phyloP scores from a whole-genome alignment of 1,140 invertebrate genomes.

The Philopotamus ludificatus region DNA sequence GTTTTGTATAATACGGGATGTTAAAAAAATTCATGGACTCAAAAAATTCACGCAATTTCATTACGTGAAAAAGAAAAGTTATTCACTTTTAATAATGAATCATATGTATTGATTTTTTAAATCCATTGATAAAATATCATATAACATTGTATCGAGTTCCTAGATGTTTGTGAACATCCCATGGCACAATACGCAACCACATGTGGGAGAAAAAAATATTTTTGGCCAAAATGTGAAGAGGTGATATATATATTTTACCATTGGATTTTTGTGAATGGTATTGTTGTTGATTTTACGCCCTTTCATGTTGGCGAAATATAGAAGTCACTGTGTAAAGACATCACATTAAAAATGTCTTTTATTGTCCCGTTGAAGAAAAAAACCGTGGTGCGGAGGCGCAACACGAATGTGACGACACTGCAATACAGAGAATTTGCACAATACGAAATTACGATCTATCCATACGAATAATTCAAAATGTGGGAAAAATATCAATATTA shows the following conservation, averaged over 20 bases:
- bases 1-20: too few relatives aligned
- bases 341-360: constrained; percentile 36
- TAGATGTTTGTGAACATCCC: too few relatives aligned
- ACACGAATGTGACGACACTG: neutral
- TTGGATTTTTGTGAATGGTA: constrained; percentile 13
- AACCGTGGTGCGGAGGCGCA: constrained; percentile 1
- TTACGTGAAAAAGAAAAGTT: too few relatives aligned
- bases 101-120: too few relatives aligned
- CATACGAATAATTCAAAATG: neutral
- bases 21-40: too few relatives aligned
- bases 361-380: constrained; percentile 12
- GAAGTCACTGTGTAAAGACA: constrained; percentile 31
- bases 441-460: neutral
- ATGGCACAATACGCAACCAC: too few relatives aligned
- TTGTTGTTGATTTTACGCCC: constrained; percentile 36
- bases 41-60: too few relatives aligned
- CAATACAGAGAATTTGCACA: neutral
- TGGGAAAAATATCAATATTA: neutral
- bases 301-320: constrained; percentile 39
- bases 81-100: too few relatives aligned
- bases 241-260: neutral
- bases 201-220: too few relatives aligned
- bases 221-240: too few relatives aligned
- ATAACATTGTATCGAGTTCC: too few relatives aligned
- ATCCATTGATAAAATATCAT: too few relatives aligned